These are phyloP conservation scores for Neolamprologus hecqui DNA, from an alignment of 2,113 vertebrate genomes.

Conservation along the genomic window DNA sequence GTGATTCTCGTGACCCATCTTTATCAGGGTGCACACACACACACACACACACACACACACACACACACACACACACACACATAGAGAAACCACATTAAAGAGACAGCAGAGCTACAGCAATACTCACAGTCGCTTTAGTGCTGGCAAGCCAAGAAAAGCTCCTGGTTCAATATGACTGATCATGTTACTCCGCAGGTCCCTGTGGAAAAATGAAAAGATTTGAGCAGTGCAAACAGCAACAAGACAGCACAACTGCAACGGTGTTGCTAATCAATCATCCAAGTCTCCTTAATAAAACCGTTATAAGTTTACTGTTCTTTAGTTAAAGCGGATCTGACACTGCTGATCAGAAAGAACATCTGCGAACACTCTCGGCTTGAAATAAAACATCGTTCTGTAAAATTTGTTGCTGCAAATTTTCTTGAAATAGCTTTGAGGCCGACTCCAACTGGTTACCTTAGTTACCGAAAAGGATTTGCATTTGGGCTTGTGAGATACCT, in stretches of 20 bases:
- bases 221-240: background rate
- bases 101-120: background rate
- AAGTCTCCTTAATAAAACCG: background rate
- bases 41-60: background rate
- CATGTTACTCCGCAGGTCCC: conserved; percentile 92
- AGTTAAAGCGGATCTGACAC: background rate
- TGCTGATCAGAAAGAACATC: background rate
- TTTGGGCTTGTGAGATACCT: background rate
- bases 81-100: background rate
- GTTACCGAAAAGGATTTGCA: background rate
- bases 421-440: background rate
- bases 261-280: background rate
- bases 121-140: conserved; percentile 94
- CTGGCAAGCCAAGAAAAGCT: conserved; percentile 85
- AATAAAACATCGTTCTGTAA: background rate
- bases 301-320: background rate
- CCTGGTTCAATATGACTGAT: conserved; percentile 90
- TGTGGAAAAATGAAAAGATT: conserved; percentile 42
- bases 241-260: background rate
- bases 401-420: background rate
- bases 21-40: no score
- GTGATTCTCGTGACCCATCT: no score
- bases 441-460: background rate
- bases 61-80: background rate
- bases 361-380: background rate